Evolutionary conservation across 2,797 vertebrate species (phyloP), one percentile per base, ranked within the genome.

Genomic region (Myoxocephalus aenaeus): DNA sequence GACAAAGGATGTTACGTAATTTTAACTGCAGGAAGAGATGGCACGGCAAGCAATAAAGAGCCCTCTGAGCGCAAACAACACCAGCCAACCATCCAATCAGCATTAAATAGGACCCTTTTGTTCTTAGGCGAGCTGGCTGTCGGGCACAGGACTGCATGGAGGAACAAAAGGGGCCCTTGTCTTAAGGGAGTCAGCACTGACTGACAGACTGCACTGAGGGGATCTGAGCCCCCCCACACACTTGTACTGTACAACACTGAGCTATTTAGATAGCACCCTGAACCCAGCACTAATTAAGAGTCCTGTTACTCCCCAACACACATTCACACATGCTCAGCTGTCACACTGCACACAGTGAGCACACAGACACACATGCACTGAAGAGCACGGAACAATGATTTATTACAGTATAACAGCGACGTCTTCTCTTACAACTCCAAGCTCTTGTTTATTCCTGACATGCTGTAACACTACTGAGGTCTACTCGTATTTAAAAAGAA

Each of bases 151-250:
- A 86, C 87, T 79, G 82, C 87, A 72, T 82, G 71, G 73, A 69
- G 71, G 71, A 89, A 89, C 80, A 86, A 91, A 90, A 83, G 84
- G 81, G 80, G 40, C 72, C 73, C 80, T 93, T 94, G 93, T 93
- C 78, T 85, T 44, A 75, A 69, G 44, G 80, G 87, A 92, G 68
- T 92, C 89, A 84, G 89, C 87, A 75, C 70, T 73, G 81, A 92
- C 82, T 88, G 85, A 89, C 81, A 84, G 87, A 89, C 76, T 53
- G 75, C 65, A 83, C 62, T 79, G 81, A 84, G 80, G 82, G 86
- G 81, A 86, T 78, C 83, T 83, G 80, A 91, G 74, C 79, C 87
- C 75, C 74, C 78, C 69, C 65, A 15, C 14, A 77, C 65, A 40
- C 48, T 64, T 73, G 65, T 75, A 90, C 87, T 91, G 89, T 91